Evolutionary conservation across 2,888 invertebrate species (phyloP).

Genomic region (Orgyia antiqua): DNA sequence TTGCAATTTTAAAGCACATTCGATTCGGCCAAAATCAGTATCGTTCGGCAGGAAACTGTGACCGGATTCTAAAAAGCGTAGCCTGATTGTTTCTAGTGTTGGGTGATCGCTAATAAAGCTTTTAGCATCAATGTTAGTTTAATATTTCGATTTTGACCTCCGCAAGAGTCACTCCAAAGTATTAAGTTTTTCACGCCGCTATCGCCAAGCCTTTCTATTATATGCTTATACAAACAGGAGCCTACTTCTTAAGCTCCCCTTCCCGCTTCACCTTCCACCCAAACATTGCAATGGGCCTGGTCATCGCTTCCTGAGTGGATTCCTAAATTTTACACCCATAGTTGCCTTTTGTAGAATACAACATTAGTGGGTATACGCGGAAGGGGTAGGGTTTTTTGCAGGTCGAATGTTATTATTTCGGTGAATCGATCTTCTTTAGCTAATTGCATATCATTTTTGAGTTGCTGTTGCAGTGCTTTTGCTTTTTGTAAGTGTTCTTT

Average conservation of each 20-base stretch:
- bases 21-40: constrained; percentile 10
- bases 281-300: constrained; percentile 11
- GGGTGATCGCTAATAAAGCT: constrained; percentile 2
- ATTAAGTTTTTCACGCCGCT: neutral
- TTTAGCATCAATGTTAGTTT: neutral
- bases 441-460: constrained; percentile 9
- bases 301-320: constrained; percentile 11
- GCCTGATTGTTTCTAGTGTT: neutral
- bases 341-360: constrained; percentile 9
- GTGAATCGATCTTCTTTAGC: no score
- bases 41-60: constrained; percentile 16
- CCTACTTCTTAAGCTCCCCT: constrained; percentile 1
- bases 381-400: constrained; percentile 8
- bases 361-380: constrained; percentile 12
- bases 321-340: constrained; percentile 10
- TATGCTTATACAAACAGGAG: neutral
- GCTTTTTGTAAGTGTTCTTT: constrained; percentile 7
- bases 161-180: neutral
- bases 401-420: no score
- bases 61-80: constrained; percentile 12
- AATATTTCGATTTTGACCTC: neutral
- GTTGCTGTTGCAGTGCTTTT: constrained; percentile 4
- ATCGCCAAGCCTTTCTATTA: neutral
- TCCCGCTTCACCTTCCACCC: no score
- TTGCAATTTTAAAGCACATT: constrained; percentile 8